Evolutionary conservation across 2,113 vertebrate genomes (phyloP), one percentile per base, ranked within the genome.

Genomic region (Tretioscincus oriximinensis): DNA sequence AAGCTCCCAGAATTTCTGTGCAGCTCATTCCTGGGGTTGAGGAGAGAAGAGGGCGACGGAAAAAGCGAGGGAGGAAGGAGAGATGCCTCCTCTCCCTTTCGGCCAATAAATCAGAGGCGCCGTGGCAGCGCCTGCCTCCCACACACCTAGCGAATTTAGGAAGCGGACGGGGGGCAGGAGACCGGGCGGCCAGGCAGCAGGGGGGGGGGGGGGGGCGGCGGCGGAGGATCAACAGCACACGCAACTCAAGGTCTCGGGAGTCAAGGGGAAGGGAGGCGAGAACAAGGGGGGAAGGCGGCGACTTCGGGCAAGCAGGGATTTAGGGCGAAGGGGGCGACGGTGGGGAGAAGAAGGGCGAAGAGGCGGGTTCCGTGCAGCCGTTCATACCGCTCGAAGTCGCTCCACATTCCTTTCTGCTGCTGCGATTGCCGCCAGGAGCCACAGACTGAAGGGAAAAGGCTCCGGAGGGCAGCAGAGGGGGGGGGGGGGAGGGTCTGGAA

Each of bases 191-290:
- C 73, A 45, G 69, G 80, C 80, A 76, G 80, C 20, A 12, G 12
- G 51, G 11, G 20, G 16, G 14, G 7, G 54, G 31, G 60, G 5
- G 9, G 54, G 20, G 4, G 47, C 1, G n/a, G n/a, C n/a, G n/a
- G n/a, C n/a, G n/a, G n/a, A n/a, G n/a, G 16, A n/a, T 51, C 60
- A 22, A 51, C 5, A 18, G 54, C 78, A 74, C 47, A 21, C 14
- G 58, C 41, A 75, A 75, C 72, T 60, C 80, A 81, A 81, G 80
- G 80, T 75, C 80, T 81, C 5, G 54, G 54, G 16, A 58, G 54
- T 5, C 14, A 9, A 14, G 51, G 14, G 1, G 51, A 14, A 51
- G 14, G 61, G 22, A 47, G 22, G 70, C 7, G 61, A 12, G 14
- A 26, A 49, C 9, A 9, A 2, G 29, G 26, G 18, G 58, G 29